Conservation (phyloP, 2,888 invertebrate species). For the Chirona hameri region DNA sequence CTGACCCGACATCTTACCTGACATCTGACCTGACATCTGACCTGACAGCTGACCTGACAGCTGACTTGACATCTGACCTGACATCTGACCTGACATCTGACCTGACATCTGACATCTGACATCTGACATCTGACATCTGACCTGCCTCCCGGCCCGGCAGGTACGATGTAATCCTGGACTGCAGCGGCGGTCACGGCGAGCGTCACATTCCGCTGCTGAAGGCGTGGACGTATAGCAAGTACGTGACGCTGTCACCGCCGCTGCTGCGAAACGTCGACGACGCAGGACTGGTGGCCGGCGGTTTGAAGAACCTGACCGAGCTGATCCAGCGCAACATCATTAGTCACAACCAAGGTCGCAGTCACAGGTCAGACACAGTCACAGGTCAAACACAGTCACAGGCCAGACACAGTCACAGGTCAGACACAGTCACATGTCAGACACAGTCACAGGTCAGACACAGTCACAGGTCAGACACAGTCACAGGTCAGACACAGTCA, state of each 20-base stretch:
- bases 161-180: constrained; percentile 80
- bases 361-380: neutral
- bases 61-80: too few species aligned
- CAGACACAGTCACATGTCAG: neutral
- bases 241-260: constrained; percentile 78
- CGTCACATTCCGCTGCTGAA: constrained; percentile 50
- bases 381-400: neutral
- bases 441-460: too few species aligned
- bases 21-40: too few species aligned
- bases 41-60: too few species aligned
- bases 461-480: too few species aligned
- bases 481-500: too few species aligned
- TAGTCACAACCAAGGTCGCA: constrained; percentile 8
- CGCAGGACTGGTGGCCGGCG: constrained; percentile 64
- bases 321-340: constrained; percentile 56
- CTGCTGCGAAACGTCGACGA: constrained; percentile 72
- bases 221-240: constrained; percentile 62
- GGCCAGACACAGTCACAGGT: neutral
- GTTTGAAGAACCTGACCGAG: constrained; percentile 57
- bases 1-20: too few species aligned
- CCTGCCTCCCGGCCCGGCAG: constrained; percentile 48
- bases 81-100: too few species aligned
- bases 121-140: too few species aligned
- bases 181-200: constrained; percentile 57
- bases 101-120: too few species aligned